Evolutionary conservation across 2,113 vertebrate genomes (phyloP), one percentile per base, ranked within the genome.

Genomic region (Brachyhypopomus occidentalis): DNA sequence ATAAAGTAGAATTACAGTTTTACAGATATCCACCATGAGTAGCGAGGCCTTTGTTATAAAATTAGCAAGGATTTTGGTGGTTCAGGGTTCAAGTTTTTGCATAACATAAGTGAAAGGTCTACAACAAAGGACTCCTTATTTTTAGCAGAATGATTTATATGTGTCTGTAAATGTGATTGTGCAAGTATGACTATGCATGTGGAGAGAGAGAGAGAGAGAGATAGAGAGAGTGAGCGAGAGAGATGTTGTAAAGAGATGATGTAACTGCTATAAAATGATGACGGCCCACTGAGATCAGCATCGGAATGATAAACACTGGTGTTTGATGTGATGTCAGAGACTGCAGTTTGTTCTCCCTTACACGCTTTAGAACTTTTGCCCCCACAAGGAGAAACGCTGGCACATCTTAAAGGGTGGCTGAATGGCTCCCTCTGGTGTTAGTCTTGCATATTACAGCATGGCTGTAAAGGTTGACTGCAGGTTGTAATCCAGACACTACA

Each of bases 351-450:
- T 70, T 17, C 20, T 69, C 45, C 34, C 22, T 27, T n/a, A 69
- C 23, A 70, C 22, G 22, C 19, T 64, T 59, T 52, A 4, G 1
- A 38, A 67, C 45, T 58, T 56, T 74, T 74, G 30, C 9, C 17
- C 55, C 20, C 56, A 56, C 16, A 52, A 52, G 45, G 45, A 36
- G 16, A 41, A 27, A 27, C 45, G 23, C 27, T 4, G 2, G 69
- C 30, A 30, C 45, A 8, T 30, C 2, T 52, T 69, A 27, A 45
- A 25, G 1, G 12, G 75, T 63, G 69, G 60, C 62, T 55, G 60
- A 58, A 85, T 38, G 67, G 80, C 81, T 82, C 87, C 87, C 87
- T 62, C 87, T 86, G 60, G 78, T 85, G 87, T 22, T 79, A 5
- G 17, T 20, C 41, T 75, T 63, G 63, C 30, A 74, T 70, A 86